Conservation (phyloP, 2,888 invertebrate genomes). For the Cheilosia soror region DNA sequence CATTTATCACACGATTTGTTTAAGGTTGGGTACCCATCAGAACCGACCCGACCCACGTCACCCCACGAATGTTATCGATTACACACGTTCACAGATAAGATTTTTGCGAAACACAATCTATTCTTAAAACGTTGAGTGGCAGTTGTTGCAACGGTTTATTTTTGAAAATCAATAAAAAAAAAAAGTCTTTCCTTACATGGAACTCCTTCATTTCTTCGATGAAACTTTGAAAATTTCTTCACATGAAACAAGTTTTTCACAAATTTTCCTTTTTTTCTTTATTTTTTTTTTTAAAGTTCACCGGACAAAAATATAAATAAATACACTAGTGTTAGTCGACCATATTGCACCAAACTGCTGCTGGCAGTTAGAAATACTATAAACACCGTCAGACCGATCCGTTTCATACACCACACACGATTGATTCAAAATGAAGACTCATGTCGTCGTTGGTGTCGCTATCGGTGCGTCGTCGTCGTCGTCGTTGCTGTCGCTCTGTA, state of each 20-base stretch:
- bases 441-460: slow-evolving; percentile 31
- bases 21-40: neutral
- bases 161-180: slow-evolving; percentile 50
- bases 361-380: slow-evolving; percentile 4
- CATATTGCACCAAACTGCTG: slow-evolving; percentile 50
- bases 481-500: slow-evolving; percentile 8
- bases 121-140: slow-evolving; percentile 9
- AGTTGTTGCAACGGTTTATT: slow-evolving; percentile 5
- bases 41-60: slow-evolving; percentile 10
- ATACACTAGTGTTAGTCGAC: slow-evolving; percentile 40
- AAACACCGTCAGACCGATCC: slow-evolving; percentile 42
- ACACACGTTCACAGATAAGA: slow-evolving; percentile 41
- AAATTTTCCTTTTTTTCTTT: neutral
- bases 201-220: slow-evolving; percentile 47
- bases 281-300: slow-evolving; percentile 61
- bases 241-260: slow-evolving; percentile 23
- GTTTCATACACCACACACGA: slow-evolving; percentile 71
- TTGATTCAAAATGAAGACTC: slow-evolving; percentile 69
- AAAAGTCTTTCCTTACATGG: slow-evolving; percentile 45
- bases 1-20: slow-evolving; percentile 4
- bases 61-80: slow-evolving; percentile 50
- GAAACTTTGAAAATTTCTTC: slow-evolving; percentile 30
- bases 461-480: slow-evolving; percentile 33
- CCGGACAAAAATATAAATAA: slow-evolving; percentile 72
- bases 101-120: neutral